Evolutionary conservation across 2,797 vertebrate genomes (phyloP).

Genomic region (Pogoniulus pusillus): DNA sequence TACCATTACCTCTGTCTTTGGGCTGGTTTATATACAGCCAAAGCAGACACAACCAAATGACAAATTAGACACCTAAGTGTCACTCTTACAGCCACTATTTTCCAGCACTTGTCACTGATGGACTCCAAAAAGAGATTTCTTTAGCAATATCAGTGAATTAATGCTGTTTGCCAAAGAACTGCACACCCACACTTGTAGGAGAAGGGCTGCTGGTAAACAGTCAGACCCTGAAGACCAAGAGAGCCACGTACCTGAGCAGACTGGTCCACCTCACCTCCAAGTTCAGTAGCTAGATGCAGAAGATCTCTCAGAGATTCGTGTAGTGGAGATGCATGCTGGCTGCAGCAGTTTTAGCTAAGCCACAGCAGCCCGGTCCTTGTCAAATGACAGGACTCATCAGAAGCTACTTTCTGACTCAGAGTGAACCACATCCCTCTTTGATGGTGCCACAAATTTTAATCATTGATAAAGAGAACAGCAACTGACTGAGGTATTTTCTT

Average conservation of each 20-base stretch:
- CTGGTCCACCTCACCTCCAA: neutral
- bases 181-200: neutral
- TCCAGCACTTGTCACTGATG: neutral
- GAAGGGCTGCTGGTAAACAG: neutral
- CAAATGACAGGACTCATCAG: neutral
- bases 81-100: neutral
- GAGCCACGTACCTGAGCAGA: accelerated
- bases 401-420: neutral
- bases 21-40: neutral
- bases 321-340: neutral
- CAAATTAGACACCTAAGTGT: neutral
- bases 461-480: constrained; percentile 13
- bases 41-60: neutral
- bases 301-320: neutral
- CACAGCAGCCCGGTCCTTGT: neutral
- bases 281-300: neutral
- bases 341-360: neutral
- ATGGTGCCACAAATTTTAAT: neutral
- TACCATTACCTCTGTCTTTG: neutral
- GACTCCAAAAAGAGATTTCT: neutral
- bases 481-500: constrained; percentile 19
- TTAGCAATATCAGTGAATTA: neutral
- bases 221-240: neutral
- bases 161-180: neutral
- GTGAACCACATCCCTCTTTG: neutral